Evolutionary conservation across 2,888 invertebrate species (phyloP), one percentile per base, ranked within the genome.

Genomic region (Anaspis maculata): DNA sequence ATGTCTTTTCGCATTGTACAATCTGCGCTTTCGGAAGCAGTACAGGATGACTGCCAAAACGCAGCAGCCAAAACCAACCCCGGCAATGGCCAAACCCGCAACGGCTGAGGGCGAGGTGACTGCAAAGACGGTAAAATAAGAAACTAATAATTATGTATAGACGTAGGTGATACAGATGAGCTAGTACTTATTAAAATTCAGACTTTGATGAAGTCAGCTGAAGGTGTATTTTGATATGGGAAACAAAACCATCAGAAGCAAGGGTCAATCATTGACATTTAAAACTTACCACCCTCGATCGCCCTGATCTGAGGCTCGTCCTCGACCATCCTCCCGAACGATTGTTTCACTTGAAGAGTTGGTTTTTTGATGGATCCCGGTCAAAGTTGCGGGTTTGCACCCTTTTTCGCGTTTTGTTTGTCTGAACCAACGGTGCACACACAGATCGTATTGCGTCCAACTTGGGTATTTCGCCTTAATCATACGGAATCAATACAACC

Each of bases 11-110:
- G 49, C 53, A 27, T 52, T 50, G n/a, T 49, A 46, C 3, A 44
- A 46, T 54, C 49, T 61, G 27, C 77, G 70, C 9, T 77, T 70
- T 34, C 76, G 70, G 58, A 77, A 77, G 56, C 79, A 78, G 65
- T 77, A 76, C 62, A 77, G 78, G 14, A 75, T 74, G 46, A 76
- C 72, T 5, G 74, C 76, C 16, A 74, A 71, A 45, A 77, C 68
- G 39, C 74, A 69, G 19, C 77, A 56, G 16, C 74, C 64, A 47
- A 79, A 70, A 31, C 77, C 66, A 16, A 73, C 68, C 29, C 72
- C 72, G 16, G 76, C 79, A 42, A 79, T 63, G 54, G 77, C 75
- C 53, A 81, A 68, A 27, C 73, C 78, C n/a, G n/a, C n/a, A n/a
- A 79, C 68, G 41, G 80, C 66, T 15, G 75, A 71, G 15, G 57